Percentiles rank a stretch among this genome's conserved stretches.
phyloP scores from a whole-genome alignment of 23 tunicate species.

The Halocynthia aurantium region DNA sequence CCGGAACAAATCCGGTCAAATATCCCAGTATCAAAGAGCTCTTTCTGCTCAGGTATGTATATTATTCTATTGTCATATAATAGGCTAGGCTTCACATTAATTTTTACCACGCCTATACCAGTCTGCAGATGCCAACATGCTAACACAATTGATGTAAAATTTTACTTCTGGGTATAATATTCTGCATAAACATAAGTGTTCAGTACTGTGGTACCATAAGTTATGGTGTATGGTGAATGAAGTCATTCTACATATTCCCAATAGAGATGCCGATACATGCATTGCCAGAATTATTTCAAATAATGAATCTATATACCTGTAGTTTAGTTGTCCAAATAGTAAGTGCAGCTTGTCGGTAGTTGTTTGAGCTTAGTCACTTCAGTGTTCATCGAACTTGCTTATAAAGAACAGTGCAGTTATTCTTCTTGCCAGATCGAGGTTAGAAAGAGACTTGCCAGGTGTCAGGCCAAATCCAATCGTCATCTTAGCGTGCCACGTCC shows the following conservation, averaged over 20 bases:
- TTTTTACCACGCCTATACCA: too few relatives aligned
- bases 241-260: too few relatives aligned
- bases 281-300: too few relatives aligned
- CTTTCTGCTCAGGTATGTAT: constrained; percentile 75
- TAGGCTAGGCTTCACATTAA: too few relatives aligned
- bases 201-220: neutral
- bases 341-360: too few relatives aligned
- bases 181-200: neutral
- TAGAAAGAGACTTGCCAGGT: constrained; percentile 26
- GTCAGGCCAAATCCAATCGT: constrained; percentile 11
- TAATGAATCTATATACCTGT: too few relatives aligned
- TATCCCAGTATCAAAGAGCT: constrained; percentile 78
- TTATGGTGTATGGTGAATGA: neutral
- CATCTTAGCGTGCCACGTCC: constrained; percentile 56
- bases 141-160: neutral
- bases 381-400: too few relatives aligned
- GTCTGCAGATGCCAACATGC: too few relatives aligned
- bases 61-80: too few relatives aligned
- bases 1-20: constrained; percentile 69
- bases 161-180: neutral
- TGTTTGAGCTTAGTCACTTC: too few relatives aligned
- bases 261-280: too few relatives aligned
- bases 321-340: too few relatives aligned
- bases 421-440: constrained; percentile 33
- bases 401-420: neutral